These are phyloP conservation scores for Phoebastria nigripes DNA, from an alignment of 2,797 vertebrate genomes.

Conservation along the genomic window DNA sequence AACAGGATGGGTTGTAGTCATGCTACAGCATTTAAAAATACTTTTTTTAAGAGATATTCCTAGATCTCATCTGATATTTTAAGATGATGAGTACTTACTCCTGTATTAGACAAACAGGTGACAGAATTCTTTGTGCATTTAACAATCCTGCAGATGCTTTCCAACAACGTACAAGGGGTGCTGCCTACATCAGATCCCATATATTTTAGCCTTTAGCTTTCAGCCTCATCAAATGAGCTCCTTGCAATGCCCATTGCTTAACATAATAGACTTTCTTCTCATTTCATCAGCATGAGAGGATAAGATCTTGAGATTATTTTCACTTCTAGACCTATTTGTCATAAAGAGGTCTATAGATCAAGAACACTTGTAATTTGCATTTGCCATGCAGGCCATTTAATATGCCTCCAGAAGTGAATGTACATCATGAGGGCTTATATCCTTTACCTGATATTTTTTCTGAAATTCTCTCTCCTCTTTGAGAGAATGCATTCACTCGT, in stretches of 20 bases:
- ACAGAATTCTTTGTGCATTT: not conserved
- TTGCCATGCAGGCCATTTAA: not conserved
- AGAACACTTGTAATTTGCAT: not conserved
- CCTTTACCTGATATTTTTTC: not conserved
- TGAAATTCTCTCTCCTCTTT: not conserved
- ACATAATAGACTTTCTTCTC: not conserved
- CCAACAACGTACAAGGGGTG: not conserved
- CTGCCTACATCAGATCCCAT: not conserved
- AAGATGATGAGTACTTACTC: not conserved
- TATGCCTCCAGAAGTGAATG: not conserved
- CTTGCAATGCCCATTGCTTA: not conserved
- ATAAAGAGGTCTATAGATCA: not conserved
- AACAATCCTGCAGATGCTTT: not conserved
- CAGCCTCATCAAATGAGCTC: not conserved
- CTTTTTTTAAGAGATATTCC: not conserved
- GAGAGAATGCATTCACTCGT: not conserved
- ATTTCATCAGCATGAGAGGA: not conserved
- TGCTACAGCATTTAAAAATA: not conserved
- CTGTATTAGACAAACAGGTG: not conserved
- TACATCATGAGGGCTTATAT: not conserved
- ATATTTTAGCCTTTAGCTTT: not conserved
- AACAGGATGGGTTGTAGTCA: not conserved
- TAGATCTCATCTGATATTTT: not conserved
- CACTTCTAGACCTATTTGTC: not conserved
- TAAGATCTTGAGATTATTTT: conserved; percentile 22